Evolutionary conservation across 2,797 vertebrate species (phyloP).

Genomic region (Oreochromis mossambicus): DNA sequence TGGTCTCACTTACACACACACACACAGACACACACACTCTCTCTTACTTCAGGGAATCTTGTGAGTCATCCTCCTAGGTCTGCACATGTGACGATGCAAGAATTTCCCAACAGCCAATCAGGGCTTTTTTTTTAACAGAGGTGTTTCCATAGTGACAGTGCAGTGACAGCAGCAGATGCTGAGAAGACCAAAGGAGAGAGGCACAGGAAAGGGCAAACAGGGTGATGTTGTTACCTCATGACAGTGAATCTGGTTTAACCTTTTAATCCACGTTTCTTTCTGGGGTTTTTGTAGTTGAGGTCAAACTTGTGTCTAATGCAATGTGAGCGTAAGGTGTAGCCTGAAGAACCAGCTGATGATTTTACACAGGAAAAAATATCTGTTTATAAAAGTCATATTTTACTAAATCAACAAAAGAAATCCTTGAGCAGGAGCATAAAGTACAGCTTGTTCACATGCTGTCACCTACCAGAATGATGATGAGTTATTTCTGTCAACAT

Average conservation of each 20-base stretch:
- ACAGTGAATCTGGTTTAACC: neutral
- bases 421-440: neutral
- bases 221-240: neutral
- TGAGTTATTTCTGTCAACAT: slow-evolving; percentile 32
- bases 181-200: neutral
- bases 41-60: neutral
- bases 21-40: neutral
- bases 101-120: slow-evolving; percentile 53
- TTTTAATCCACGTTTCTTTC: neutral
- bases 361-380: neutral
- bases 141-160: slow-evolving; percentile 57
- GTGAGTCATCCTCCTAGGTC: slow-evolving; percentile 53
- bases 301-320: neutral
- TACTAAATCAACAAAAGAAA: neutral
- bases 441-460: neutral
- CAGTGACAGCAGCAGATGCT: slow-evolving; percentile 57
- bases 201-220: neutral
- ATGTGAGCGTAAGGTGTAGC: neutral
- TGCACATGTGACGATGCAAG: slow-evolving; percentile 49
- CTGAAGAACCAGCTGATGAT: neutral
- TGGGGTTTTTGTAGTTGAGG: neutral
- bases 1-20: neutral
- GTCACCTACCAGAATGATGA: slow-evolving; percentile 2
- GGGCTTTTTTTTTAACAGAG: neutral
- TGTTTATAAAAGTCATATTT: neutral